phyloP scores from a whole-genome alignment of 1,140 invertebrate genomes.

The Leptopilina boulardi region DNA sequence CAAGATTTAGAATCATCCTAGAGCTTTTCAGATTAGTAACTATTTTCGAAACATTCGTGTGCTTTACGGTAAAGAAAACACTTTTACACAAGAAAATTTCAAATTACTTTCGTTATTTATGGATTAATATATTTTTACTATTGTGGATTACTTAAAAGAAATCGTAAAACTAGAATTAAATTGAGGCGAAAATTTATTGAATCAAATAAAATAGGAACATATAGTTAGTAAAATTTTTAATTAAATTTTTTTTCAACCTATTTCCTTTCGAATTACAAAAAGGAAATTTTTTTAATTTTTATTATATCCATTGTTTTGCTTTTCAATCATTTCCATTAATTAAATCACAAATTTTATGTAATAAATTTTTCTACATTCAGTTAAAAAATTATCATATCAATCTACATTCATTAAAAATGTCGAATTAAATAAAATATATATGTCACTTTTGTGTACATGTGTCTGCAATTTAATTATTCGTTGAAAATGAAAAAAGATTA shows the following conservation, averaged over 20 bases:
- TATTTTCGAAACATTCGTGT: background rate
- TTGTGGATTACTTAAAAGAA: too few species aligned
- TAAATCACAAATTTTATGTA: too few species aligned
- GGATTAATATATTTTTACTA: background rate
- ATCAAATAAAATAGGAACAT: too few species aligned
- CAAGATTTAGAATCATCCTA: constrained; percentile 61
- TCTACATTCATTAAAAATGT: background rate
- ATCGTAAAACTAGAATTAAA: too few species aligned
- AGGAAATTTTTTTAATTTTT: too few species aligned
- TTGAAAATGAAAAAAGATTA: constrained; percentile 51
- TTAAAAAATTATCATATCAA: background rate
- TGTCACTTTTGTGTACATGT: background rate
- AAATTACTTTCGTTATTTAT: background rate
- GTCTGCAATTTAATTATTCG: constrained; percentile 45
- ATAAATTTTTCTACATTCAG: too few species aligned
- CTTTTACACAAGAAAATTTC: background rate
- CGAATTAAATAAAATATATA: background rate
- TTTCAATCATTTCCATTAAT: too few species aligned
- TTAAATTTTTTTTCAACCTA: too few species aligned
- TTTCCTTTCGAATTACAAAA: too few species aligned
- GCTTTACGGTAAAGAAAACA: background rate
- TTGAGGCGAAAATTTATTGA: too few species aligned
- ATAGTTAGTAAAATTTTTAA: too few species aligned
- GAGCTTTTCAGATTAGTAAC: background rate
- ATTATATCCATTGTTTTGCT: too few species aligned